These are phyloP conservation scores for Drosophila macrospina DNA, from an alignment of 2,888 invertebrate species.

Conservation along the genomic window DNA sequence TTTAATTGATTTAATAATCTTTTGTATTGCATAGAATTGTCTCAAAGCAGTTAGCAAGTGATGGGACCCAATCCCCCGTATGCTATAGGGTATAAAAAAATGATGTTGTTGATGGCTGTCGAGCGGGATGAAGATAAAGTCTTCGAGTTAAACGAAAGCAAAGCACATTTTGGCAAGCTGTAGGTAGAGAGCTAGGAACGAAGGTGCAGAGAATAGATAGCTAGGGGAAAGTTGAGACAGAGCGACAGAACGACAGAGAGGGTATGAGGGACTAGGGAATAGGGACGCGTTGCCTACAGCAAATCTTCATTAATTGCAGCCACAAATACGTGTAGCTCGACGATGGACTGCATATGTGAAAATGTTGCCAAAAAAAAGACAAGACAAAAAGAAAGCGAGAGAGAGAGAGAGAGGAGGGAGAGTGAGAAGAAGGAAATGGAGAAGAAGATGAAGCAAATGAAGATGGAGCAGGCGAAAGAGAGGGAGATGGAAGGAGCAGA, in stretches of 20 bases:
- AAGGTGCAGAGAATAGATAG: background rate
- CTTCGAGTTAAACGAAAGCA: constrained; percentile 32
- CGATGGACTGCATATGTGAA: constrained; percentile 29
- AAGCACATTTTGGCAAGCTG: constrained; percentile 6
- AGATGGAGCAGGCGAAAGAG: background rate
- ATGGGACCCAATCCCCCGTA: background rate
- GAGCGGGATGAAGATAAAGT: constrained; percentile 40
- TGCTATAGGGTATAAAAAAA: constrained; percentile 29
- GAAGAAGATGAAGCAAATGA: constrained; percentile 10
- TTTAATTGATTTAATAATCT: background rate
- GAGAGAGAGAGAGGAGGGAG: too few relatives aligned
- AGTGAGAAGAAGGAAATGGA: background rate
- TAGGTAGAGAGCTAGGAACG: background rate
- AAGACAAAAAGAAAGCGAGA: background rate
- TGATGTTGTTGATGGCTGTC: constrained; percentile 43
- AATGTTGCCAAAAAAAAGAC: constrained; percentile 9
- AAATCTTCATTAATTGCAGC: constrained; percentile 61
- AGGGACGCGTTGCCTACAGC: constrained; percentile 30
- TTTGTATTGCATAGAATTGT: background rate
- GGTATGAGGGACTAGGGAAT: background rate
- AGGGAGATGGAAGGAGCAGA: background rate
- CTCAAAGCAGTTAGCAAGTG: background rate
- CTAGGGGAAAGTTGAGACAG: background rate
- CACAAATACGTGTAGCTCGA: constrained; percentile 33
- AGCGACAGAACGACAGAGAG: background rate